These are phyloP conservation scores for Helicolenus hilgendorfi DNA, from an alignment of 2,797 vertebrate genomes.

Conservation along the genomic window DNA sequence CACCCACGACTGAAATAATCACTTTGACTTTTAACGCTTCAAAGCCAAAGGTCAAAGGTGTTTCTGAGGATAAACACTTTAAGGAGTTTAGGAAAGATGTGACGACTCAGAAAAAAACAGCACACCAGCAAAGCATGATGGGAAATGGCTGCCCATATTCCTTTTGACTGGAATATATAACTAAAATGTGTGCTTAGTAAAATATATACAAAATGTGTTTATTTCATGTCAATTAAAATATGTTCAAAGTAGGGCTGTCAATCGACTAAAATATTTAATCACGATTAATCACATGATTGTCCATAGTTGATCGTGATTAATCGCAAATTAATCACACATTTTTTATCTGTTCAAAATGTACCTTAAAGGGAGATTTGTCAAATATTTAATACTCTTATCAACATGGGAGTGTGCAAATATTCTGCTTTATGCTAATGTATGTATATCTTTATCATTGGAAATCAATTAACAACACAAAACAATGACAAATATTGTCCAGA, in stretches of 20 bases:
- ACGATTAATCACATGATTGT: too few relatives aligned
- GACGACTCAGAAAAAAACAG: background rate
- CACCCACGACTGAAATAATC: conserved; percentile 69
- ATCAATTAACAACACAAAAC: too few relatives aligned
- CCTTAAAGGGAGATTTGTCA: too few relatives aligned
- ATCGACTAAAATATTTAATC: too few relatives aligned
- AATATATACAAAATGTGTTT: background rate
- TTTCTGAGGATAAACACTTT: conserved; percentile 56
- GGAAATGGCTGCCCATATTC: conserved; percentile 8
- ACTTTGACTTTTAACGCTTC: conserved; percentile 73
- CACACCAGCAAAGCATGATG: background rate
- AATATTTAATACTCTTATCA: too few relatives aligned
- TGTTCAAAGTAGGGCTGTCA: background rate
- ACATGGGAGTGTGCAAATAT: too few relatives aligned
- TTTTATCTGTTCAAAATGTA: too few relatives aligned
- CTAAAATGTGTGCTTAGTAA: background rate
- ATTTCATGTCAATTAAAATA: background rate
- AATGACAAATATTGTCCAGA: too few relatives aligned
- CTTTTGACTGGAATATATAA: background rate
- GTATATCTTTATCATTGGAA: too few relatives aligned
- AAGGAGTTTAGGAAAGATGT: background rate
- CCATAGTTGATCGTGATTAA: too few relatives aligned
- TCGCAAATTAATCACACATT: too few relatives aligned
- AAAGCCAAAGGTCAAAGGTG: conserved; percentile 75
- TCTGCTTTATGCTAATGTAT: too few relatives aligned